phyloP scores from a whole-genome alignment of 2,113 vertebrate genomes.

The Chloropsis cyanopogon region DNA sequence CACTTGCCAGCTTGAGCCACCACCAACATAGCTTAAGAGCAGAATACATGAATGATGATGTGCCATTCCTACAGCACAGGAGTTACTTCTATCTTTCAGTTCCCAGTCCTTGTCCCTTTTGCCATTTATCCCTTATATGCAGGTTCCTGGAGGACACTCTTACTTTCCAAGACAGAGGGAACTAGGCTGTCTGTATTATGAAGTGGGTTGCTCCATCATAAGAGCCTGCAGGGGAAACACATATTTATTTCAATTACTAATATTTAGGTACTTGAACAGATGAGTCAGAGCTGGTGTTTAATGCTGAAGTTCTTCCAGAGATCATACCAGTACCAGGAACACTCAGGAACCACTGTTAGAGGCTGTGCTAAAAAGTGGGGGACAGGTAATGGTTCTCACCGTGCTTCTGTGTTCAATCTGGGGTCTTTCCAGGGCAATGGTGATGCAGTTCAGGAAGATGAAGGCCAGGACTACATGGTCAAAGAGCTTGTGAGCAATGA shows the following conservation, averaged over 20 bases:
- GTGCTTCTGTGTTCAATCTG: constrained; percentile 95
- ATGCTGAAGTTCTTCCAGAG: background rate
- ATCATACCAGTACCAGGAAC: background rate
- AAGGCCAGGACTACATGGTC: constrained; percentile 95
- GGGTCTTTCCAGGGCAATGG: constrained; percentile 95
- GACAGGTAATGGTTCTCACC: constrained; percentile 72
- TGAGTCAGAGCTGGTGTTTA: background rate
- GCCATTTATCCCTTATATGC: background rate
- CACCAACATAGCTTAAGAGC: background rate
- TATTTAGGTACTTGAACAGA: background rate
- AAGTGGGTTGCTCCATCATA: background rate
- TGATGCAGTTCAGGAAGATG: constrained; percentile 99
- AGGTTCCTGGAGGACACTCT: background rate
- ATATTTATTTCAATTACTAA: background rate
- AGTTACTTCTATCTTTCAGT: background rate
- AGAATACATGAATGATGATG: background rate
- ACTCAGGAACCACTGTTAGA: background rate
- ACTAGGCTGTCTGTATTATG: background rate
- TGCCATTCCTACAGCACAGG: background rate
- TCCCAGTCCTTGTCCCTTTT: background rate
- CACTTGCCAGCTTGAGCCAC: background rate
- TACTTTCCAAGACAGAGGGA: background rate
- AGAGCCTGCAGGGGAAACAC: background rate
- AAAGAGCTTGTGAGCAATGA: constrained; percentile 96
- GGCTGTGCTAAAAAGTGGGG: background rate